Conservation (phyloP, 2,888 invertebrate genomes). For the Parnassius glacialis region DNA sequence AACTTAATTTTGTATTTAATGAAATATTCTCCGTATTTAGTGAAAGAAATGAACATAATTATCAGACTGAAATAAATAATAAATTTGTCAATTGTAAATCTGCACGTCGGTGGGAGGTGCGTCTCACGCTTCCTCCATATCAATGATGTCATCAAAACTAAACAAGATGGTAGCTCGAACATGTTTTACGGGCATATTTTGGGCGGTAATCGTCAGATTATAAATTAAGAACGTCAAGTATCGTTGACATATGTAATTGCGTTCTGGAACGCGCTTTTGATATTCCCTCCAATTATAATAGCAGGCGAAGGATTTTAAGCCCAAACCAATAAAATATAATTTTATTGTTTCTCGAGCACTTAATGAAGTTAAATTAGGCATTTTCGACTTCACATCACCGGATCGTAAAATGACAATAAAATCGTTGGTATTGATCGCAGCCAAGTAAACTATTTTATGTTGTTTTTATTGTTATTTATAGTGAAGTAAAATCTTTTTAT, state of each 20-base stretch:
- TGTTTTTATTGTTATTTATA: slow-evolving; percentile 79
- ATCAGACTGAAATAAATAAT: not conserved
- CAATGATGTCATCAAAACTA: slow-evolving; percentile 12
- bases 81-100: not conserved
- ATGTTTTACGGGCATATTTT: slow-evolving; percentile 17
- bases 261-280: slow-evolving; percentile 38
- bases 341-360: slow-evolving; percentile 69
- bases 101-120: not conserved
- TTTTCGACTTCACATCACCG: slow-evolving; percentile 68
- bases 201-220: slow-evolving; percentile 16
- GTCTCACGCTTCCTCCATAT: not conserved
- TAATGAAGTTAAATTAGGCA: slow-evolving; percentile 75
- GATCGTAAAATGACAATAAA: slow-evolving; percentile 72
- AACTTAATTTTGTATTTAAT: too few species aligned
- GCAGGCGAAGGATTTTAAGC: slow-evolving; percentile 22
- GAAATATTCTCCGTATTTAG: too few species aligned
- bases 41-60: not conserved
- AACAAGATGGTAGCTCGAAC: slow-evolving; percentile 21
- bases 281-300: slow-evolving; percentile 35
- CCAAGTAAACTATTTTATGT: slow-evolving; percentile 75
- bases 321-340: slow-evolving; percentile 58
- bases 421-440: slow-evolving; percentile 69
- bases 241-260: slow-evolving; percentile 35
- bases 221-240: slow-evolving; percentile 23
- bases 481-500: slow-evolving; percentile 71